Evolutionary conservation across 2,797 vertebrate species (phyloP), one percentile per base, ranked within the genome.

Genomic region (Bufotes viridis): DNA sequence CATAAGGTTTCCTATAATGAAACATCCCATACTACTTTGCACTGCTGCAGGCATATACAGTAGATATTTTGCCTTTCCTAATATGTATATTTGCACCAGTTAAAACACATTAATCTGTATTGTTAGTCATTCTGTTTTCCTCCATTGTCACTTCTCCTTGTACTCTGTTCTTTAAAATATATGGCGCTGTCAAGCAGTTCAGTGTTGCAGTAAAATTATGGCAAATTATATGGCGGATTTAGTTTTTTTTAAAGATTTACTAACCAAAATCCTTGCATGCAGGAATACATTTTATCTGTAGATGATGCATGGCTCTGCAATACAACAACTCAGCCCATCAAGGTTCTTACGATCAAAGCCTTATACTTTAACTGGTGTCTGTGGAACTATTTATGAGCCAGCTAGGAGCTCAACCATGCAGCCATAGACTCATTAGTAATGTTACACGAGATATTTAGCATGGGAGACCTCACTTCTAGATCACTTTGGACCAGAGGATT

Each of bases 281-380:
- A 55, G 51, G 63, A 70, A 83, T 57, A 57, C 67, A 83, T 83
- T 83, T 83, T 83, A 83, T 83, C 65, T 83, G 26, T 34, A 70
- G 67, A 83, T 83, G 81, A 83, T 83, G 11, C 72, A 83, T 70
- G 24, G 1, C 18, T 55, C 81, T 57, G 65, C 81, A 57, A 24
- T 24, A 57, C 69, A 83, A 29, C 51, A 70, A 55, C 53, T 70
- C 49, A 83, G 67, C 67, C 67, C 51, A 70, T 83, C 81, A 83
- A 83, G 81, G 81, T 34, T 83, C 53, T 20, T 57, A 7, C 51
- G 7, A 55, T 53, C 63, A n/a, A 76, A 76, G 22, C 24, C 53
- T 82, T 65, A 22, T 29, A 83, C 65, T 65, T 57, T 70, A 72
- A 70, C 81, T n/a, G 24, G 67, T 69, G 51, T 72, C 81, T 70